Evolutionary conservation across 2,888 invertebrate genomes (phyloP).

Genomic region (Elmis aenea): DNA sequence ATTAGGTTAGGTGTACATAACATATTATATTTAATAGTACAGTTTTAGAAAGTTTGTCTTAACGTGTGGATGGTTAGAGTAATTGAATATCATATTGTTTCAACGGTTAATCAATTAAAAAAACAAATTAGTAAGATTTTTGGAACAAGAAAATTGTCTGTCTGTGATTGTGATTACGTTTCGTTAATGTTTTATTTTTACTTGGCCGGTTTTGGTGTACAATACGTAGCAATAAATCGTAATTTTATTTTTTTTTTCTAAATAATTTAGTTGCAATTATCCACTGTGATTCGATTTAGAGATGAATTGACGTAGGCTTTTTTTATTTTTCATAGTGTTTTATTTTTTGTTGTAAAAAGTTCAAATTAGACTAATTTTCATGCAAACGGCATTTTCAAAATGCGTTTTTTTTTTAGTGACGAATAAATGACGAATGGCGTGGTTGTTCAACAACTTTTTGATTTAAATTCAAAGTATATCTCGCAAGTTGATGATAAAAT

Average conservation of each 20-base stretch:
- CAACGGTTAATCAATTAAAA: too few species aligned
- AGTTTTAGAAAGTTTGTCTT: constrained; percentile 18
- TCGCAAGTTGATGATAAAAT: too few species aligned
- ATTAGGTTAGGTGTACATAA: constrained; percentile 21
- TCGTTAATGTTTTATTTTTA: constrained; percentile 1
- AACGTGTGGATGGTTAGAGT: constrained; percentile 19
- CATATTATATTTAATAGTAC: constrained; percentile 12
- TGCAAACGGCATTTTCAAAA: constrained; percentile 18
- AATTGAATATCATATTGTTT: constrained; percentile 17
- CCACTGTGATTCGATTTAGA: constrained; percentile 26
- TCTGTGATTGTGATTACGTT: constrained; percentile 2
- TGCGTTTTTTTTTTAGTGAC: constrained; percentile 12
- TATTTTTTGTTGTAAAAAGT: too few species aligned
- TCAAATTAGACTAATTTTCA: constrained; percentile 18
- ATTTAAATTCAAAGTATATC: too few species aligned
- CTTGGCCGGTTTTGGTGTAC: constrained; percentile 36
- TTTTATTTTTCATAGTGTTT: constrained; percentile 8
- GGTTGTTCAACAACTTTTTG: too few species aligned
- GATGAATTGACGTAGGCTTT: constrained; percentile 14
- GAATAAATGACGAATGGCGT: too few species aligned
- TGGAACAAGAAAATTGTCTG: neutral
- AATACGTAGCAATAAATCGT: constrained; percentile 37
- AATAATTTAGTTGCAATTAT: constrained; percentile 26
- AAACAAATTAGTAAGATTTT: constrained; percentile 3
- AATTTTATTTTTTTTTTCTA: constrained; percentile 29